phyloP scores from a whole-genome alignment of 2,888 invertebrate genomes.

The Drosophila atripex region DNA sequence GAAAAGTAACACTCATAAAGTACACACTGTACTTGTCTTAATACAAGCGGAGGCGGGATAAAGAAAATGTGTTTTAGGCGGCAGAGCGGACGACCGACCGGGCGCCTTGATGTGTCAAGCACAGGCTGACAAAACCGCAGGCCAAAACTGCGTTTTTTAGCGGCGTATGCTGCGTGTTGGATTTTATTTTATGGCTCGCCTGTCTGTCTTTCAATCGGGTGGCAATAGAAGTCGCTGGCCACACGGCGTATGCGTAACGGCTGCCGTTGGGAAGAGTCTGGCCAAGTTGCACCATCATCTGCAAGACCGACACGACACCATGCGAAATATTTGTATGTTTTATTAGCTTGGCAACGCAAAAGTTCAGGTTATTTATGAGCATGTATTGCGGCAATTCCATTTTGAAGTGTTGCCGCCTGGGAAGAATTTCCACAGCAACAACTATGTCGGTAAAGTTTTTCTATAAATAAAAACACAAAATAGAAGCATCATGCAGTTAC shows the following conservation, averaged over 20 bases:
- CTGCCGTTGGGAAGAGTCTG: conserved; percentile 25
- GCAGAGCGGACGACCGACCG: conserved; percentile 26
- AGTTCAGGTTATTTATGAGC: conserved; percentile 51
- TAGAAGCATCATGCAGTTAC: not conserved
- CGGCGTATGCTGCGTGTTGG: conserved; percentile 30
- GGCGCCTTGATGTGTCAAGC: conserved; percentile 69
- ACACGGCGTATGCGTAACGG: conserved; percentile 48
- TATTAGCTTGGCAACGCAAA: conserved; percentile 35
- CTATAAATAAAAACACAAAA: not conserved
- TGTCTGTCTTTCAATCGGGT: conserved; percentile 20
- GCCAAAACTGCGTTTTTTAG: conserved; percentile 48
- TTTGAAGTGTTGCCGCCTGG: conserved; percentile 19
- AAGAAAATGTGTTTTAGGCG: conserved; percentile 1
- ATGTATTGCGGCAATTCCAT: conserved; percentile 11
- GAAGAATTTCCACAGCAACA: conserved; percentile 32
- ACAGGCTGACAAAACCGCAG: conserved; percentile 38
- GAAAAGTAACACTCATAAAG: not conserved
- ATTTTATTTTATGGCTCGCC: conserved; percentile 25
- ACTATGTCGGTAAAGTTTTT: not conserved
- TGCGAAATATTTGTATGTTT: conserved; percentile 36
- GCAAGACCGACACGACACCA: conserved; percentile 29
- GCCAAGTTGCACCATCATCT: conserved; percentile 41
- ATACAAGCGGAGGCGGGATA: conserved; percentile 27
- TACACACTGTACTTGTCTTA: conserved; percentile 5
- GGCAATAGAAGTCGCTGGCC: conserved; percentile 29